A percentile compares a stretch with the other conserved stretches of the same genome.
Evolutionary conservation across 2,888 invertebrate genomes (phyloP).

Genomic region (Acronicta psi): DNA sequence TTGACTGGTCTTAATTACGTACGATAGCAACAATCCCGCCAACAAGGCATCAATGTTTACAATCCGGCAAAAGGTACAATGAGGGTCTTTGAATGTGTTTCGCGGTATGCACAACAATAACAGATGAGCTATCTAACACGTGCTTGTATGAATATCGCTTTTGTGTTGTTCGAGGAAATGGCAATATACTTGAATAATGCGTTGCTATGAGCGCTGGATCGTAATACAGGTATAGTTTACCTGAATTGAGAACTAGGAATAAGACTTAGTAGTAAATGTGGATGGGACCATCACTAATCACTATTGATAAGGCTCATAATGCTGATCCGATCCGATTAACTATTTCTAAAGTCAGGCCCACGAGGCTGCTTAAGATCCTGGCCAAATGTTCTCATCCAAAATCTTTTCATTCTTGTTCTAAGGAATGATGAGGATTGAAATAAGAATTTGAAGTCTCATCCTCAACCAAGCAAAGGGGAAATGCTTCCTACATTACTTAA

Average conservation of each 20-base stretch:
- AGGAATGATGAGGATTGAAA: too few relatives aligned
- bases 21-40: conserved; percentile 60
- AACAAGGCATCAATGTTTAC: conserved; percentile 63
- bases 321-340: too few relatives aligned
- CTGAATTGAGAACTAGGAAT: conserved; percentile 11
- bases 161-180: conserved; percentile 55
- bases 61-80: conserved; percentile 70
- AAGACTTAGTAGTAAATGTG: conserved; percentile 1
- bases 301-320: too few relatives aligned
- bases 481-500: too few relatives aligned
- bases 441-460: too few relatives aligned
- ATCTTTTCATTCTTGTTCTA: too few relatives aligned
- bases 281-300: not conserved
- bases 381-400: too few relatives aligned
- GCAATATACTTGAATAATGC: conserved; percentile 27
- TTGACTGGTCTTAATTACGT: conserved; percentile 69
- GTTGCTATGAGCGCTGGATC: conserved; percentile 18
- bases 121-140: conserved; percentile 68
- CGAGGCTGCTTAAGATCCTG: too few relatives aligned
- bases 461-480: too few relatives aligned
- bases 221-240: conserved; percentile 8
- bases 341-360: too few relatives aligned
- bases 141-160: conserved; percentile 44
- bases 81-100: conserved; percentile 70
- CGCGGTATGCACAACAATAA: conserved; percentile 76